Conservation (phyloP, 1,140 invertebrate genomes). For the Cherax quadricarinatus region DNA sequence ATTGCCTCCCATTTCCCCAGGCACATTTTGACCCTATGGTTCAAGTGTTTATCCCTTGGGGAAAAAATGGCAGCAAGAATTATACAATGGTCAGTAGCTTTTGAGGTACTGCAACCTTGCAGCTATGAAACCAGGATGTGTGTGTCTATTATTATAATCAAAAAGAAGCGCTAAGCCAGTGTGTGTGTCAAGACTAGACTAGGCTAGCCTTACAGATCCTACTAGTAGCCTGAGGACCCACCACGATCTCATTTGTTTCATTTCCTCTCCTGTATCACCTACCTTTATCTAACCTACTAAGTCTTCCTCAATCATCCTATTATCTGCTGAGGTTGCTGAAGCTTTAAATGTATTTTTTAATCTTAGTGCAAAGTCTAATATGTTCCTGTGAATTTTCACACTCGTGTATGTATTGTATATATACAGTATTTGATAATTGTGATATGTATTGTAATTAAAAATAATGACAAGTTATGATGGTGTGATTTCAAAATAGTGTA, state of each 20-base stretch:
- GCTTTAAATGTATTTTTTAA: constrained; percentile 46
- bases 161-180: too few species aligned
- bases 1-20: too few species aligned
- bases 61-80: too few species aligned
- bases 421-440: constrained; percentile 52
- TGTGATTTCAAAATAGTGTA: not conserved
- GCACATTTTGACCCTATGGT: too few species aligned
- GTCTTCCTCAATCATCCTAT: not conserved
- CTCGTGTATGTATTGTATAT: constrained; percentile 48
- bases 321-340: constrained; percentile 32
- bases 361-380: constrained; percentile 17
- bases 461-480: not conserved
- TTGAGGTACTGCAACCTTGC: too few species aligned
- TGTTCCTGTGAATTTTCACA: constrained; percentile 49
- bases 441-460: constrained; percentile 58
- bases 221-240: not conserved
- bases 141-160: too few species aligned
- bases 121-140: too few species aligned
- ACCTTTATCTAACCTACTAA: not conserved
- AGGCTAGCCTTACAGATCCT: too few species aligned
- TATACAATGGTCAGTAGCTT: too few species aligned
- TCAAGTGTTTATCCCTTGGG: too few species aligned
- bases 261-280: not conserved
- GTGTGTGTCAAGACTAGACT: too few species aligned
- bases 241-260: not conserved